Evolutionary conservation across 1,140 invertebrate species (phyloP), one percentile per base, ranked within the genome.

Genomic region (Mercenaria mercenaria): DNA sequence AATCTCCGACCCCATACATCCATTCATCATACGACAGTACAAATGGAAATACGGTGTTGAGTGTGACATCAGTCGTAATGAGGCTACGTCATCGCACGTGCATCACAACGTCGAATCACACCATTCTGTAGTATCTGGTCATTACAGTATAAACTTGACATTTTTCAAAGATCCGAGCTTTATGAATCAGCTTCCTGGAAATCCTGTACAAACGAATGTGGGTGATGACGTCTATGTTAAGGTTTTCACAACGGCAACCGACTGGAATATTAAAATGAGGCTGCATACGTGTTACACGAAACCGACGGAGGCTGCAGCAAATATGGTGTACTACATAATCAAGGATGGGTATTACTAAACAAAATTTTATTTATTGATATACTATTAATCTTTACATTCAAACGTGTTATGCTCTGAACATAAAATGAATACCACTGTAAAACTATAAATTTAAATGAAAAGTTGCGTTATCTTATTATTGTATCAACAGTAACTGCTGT

Each of bases 341-440:
- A 80, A 80, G 34, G 52, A 80, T 32, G 77, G 77, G 77, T 80
- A 61, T n/a, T n/a, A n/a, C n/a, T n/a, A n/a, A n/a, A n/a, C n/a
- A n/a, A n/a, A n/a, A n/a, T n/a, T n/a, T n/a, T n/a, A n/a, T n/a
- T n/a, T n/a, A n/a, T n/a, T n/a, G n/a, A n/a, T n/a, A n/a, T n/a
- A n/a, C n/a, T n/a, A n/a, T n/a, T n/a, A n/a, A n/a, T n/a, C n/a
- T n/a, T n/a, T n/a, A n/a, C n/a, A n/a, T n/a, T n/a, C n/a, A n/a
- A n/a, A n/a, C n/a, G n/a, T n/a, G n/a, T n/a, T n/a, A n/a, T n/a
- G n/a, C n/a, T n/a, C n/a, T n/a, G n/a, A n/a, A n/a, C n/a, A n/a
- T n/a, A n/a, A n/a, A n/a, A n/a, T n/a, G n/a, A n/a, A n/a, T n/a
- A n/a, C n/a, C n/a, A n/a, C n/a, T n/a, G n/a, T n/a, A n/a, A n/a